These are phyloP conservation scores for Anneissia japonica DNA, from an alignment of 35 echinoderm and acorn worm genomes.

Conservation along the genomic window DNA sequence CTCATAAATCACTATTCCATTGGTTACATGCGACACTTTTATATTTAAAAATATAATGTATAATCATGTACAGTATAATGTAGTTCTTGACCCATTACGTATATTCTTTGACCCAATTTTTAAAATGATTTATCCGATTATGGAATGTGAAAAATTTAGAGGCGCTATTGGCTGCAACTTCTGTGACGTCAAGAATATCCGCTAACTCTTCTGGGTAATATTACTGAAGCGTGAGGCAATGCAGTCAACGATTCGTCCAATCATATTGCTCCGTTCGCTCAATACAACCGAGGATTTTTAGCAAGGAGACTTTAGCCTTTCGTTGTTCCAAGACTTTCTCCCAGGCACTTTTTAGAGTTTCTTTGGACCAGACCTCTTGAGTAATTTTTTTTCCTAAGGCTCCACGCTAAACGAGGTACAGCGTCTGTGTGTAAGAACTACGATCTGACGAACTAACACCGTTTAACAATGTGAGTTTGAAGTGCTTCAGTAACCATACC, in stretches of 20 bases:
- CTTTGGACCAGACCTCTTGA: neutral
- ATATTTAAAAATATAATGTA: too few species aligned
- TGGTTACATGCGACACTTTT: too few species aligned
- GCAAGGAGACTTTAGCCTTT: neutral
- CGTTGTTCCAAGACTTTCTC: neutral
- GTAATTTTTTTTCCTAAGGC: neutral
- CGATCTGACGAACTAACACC: neutral
- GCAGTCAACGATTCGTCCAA: neutral
- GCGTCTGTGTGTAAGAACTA: neutral
- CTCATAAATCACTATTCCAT: too few species aligned
- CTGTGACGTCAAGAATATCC: neutral
- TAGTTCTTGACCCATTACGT: too few species aligned
- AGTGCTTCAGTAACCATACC: neutral
- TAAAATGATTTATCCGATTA: neutral
- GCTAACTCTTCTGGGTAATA: neutral
- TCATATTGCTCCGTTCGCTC: neutral
- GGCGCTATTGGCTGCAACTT: neutral
- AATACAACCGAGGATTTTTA: neutral
- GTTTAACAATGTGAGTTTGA: neutral
- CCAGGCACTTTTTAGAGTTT: neutral
- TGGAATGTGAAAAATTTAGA: neutral
- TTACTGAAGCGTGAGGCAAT: neutral
- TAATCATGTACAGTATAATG: too few species aligned
- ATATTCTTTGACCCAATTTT: too few species aligned
- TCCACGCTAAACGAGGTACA: neutral